Percentiles rank a stretch among this genome's conserved stretches.
These are phyloP conservation scores for Luffia ferchaultella DNA, from an alignment of 2,888 invertebrate genomes.

Conservation along the genomic window DNA sequence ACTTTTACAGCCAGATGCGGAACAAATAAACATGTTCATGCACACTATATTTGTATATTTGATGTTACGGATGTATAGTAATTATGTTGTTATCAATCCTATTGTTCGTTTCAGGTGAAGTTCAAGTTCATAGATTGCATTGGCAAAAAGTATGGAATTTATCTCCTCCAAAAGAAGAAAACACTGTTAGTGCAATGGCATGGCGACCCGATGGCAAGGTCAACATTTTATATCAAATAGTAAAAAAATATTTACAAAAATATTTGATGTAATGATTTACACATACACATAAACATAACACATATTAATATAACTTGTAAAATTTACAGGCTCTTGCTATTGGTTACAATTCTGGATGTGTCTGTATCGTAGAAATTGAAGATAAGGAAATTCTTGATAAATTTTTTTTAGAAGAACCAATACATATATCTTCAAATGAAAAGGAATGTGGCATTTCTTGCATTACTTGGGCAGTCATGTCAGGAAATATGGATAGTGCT, in stretches of 20 bases:
- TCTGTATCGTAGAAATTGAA: slow-evolving; percentile 83
- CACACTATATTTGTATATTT: too few species aligned
- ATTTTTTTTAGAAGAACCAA: slow-evolving; percentile 49
- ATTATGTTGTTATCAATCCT: too few species aligned
- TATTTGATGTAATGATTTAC: slow-evolving; percentile 17
- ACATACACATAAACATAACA: background rate
- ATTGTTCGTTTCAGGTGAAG: slow-evolving; percentile 78
- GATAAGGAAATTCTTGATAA: slow-evolving; percentile 81
- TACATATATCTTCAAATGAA: slow-evolving; percentile 44
- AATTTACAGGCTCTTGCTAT: slow-evolving; percentile 52
- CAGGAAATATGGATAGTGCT: slow-evolving; percentile 48
- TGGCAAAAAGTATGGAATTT: slow-evolving; percentile 95
- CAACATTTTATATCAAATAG: slow-evolving; percentile 23
- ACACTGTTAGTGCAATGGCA: slow-evolving; percentile 78
- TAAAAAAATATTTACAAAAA: slow-evolving; percentile 41
- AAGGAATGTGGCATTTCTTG: slow-evolving; percentile 73
- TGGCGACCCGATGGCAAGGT: slow-evolving; percentile 97
- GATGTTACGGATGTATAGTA: too few species aligned
- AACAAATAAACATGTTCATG: too few species aligned
- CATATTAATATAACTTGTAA: background rate
- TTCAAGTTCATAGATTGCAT: slow-evolving; percentile 85
- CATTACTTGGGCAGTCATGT: slow-evolving; percentile 74
- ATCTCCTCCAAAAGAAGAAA: slow-evolving; percentile 77
- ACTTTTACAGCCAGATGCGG: too few species aligned
- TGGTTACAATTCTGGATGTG: slow-evolving; percentile 75